Conservation (phyloP, 2,113 vertebrate genomes). For the Gymnobelideus leadbeateri region DNA sequence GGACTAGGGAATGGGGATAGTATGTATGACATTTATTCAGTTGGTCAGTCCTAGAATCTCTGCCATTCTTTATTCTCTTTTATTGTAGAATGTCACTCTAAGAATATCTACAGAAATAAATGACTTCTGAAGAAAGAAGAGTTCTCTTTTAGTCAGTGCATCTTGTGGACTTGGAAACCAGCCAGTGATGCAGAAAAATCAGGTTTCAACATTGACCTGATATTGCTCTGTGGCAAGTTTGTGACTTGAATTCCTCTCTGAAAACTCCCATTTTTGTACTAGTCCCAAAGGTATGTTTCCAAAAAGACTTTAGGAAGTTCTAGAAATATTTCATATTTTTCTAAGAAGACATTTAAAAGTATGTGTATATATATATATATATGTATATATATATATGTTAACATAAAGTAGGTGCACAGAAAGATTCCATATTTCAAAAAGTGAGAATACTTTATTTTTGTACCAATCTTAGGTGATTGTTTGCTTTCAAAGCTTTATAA, state of each 20-base stretch:
- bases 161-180: constrained; percentile 21
- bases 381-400: constrained; percentile 65
- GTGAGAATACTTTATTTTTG: constrained; percentile 64
- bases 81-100: constrained; percentile 70
- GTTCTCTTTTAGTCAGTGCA: constrained; percentile 11
- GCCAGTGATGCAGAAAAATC: constrained; percentile 4
- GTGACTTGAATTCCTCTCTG: constrained; percentile 56
- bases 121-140: constrained; percentile 67
- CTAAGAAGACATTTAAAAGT: constrained; percentile 50
- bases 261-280: constrained; percentile 56
- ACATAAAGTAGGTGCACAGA: constrained; percentile 34
- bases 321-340: constrained; percentile 65
- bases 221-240: not conserved
- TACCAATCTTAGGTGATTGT: constrained; percentile 30
- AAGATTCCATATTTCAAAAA: constrained; percentile 47
- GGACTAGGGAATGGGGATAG: too few relatives aligned
- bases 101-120: constrained; percentile 77
- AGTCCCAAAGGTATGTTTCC: constrained; percentile 68
- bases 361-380: too few relatives aligned
- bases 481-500: constrained; percentile 51
- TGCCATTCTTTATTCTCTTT: not conserved
- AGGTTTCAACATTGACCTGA: not conserved
- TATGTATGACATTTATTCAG: not conserved
- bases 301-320: constrained; percentile 3
- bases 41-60: not conserved